Percentiles rank a stretch among this genome's conserved stretches.
phyloP scores from a whole-genome alignment of 2,888 invertebrate species.

The Lottia gigantea region DNA sequence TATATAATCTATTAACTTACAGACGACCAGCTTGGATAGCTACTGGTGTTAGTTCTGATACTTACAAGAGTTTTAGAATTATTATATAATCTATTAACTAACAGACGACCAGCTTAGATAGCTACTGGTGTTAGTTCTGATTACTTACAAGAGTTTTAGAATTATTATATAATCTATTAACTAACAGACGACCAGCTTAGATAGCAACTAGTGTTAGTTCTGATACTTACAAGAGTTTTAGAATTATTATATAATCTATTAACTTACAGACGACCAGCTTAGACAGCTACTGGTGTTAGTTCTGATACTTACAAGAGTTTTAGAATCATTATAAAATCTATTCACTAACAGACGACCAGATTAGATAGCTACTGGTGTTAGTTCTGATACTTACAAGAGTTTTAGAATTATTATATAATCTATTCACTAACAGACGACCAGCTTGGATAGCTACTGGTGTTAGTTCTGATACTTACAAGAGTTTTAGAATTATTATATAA shows the following conservation, averaged over 20 bases:
- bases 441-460: conserved; percentile 86
- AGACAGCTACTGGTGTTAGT: conserved; percentile 84
- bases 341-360: conserved; percentile 88
- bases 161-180: conserved; percentile 71
- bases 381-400: conserved; percentile 74
- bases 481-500: conserved; percentile 58
- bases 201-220: conserved; percentile 90
- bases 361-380: conserved; percentile 84
- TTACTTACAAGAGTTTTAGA: conserved; percentile 42
- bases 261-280: conserved; percentile 87
- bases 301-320: conserved; percentile 73
- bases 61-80: conserved; percentile 44
- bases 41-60: conserved; percentile 92
- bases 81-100: conserved; percentile 75
- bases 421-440: conserved; percentile 83
- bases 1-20: conserved; percentile 76
- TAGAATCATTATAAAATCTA: conserved; percentile 64
- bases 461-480: conserved; percentile 76
- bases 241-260: conserved; percentile 69
- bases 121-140: conserved; percentile 91
- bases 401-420: conserved; percentile 63
- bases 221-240: conserved; percentile 66
- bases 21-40: conserved; percentile 81
- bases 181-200: conserved; percentile 84
- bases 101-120: conserved; percentile 81